Evolutionary conservation across 2,113 vertebrate genomes (phyloP).

Genomic region (Dipodomys merriami): DNA sequence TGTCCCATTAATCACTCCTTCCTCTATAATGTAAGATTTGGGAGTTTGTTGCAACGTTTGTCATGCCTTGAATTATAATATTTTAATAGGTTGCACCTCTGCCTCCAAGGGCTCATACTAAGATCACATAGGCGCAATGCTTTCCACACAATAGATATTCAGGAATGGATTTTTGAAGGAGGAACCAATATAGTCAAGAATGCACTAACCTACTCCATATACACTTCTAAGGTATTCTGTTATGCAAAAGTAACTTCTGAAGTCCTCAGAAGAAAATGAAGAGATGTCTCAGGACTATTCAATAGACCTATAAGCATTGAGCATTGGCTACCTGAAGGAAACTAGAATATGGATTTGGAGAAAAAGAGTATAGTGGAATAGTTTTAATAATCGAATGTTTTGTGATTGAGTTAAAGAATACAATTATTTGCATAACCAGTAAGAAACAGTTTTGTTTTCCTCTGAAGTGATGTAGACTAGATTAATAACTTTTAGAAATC

Average conservation of each 20-base stretch:
- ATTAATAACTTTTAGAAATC: too few relatives aligned
- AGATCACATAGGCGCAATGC: background rate
- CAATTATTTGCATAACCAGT: constrained; percentile 14
- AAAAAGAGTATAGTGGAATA: background rate
- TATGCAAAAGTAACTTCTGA: background rate
- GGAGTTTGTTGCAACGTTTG: background rate
- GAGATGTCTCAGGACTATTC: background rate
- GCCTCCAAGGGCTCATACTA: background rate
- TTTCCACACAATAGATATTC: background rate
- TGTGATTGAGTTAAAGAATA: background rate
- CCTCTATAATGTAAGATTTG: background rate
- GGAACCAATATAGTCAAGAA: background rate
- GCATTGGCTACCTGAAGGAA: background rate
- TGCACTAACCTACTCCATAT: background rate
- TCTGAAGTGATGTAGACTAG: background rate
- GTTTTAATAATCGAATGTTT: constrained; percentile 31
- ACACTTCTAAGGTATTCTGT: constrained; percentile 23
- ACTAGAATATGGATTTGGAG: background rate
- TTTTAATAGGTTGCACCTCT: constrained; percentile 1
- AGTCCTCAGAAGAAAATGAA: background rate
- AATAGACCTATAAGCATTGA: background rate
- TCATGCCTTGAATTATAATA: background rate
- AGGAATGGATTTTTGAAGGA: constrained; percentile 21
- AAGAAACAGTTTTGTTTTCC: background rate
- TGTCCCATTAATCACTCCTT: background rate